Base-by-base conservation (phyloP, 92 coral and sea anemone genomes). In the Porites lobata region DNA sequence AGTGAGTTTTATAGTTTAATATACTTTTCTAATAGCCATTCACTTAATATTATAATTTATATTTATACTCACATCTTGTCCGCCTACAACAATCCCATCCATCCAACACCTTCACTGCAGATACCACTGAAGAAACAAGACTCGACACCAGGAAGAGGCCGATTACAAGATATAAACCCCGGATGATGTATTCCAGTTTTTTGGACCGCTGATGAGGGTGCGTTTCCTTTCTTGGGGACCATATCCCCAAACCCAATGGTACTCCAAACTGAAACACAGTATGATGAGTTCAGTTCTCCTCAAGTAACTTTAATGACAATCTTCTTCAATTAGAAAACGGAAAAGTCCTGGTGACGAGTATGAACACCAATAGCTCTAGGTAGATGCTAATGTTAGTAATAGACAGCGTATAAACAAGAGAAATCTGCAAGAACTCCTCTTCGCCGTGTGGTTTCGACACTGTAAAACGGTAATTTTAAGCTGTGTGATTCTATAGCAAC, bases 231-330 rank as follows among this genome's bases (percentile, higher is more conserved):
- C 21, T 24, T 91, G 18, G 91, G 94, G 9, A 91, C 88, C 88
- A 91, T 58, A 52, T 91, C 94, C 1, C 94, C 94, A 82, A 91
- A 91, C 26, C 94, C 94, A 24, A 91, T 91, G 11, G 94, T 87
- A 13, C 91, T 81, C 26, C 87, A 71, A 59, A 80, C 94, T 85
- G 73, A 24, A 24, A 24, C 26, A 24, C 26, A 24, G 26, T 1
- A 24, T 24, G 26, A 24, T 24, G 26, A 24, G 26, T 24, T 24
- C 26, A 24, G 26, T 24, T 24, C 26, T 24, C 26, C 1, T 1
- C 26, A 24, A 24, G 26, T 24, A 1, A 24, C 26, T 24, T 24
- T 24, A 24, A 24, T 24, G 26, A 24, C 26, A 24, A 24, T 24
- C 1, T 24, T 24, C 26, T 24, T 24, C 38, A 32, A 1, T 32